A percentile compares a stretch with the other conserved stretches of the same genome.
phyloP scores from a whole-genome alignment of 2,113 vertebrate genomes.

The Sardina pilchardus region DNA sequence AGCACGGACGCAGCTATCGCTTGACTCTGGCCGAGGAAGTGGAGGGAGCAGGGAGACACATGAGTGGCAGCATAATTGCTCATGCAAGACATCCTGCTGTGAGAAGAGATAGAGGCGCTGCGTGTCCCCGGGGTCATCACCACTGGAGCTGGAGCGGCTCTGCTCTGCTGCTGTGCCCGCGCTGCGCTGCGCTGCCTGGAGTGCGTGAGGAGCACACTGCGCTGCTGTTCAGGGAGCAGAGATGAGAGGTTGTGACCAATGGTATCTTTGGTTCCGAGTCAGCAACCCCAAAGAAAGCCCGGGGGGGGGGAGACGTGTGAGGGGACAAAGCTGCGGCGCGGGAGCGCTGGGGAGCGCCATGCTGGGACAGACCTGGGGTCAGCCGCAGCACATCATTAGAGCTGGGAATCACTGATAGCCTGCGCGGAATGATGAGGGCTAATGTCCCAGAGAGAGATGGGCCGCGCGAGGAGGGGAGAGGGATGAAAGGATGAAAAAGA shows the following conservation, averaged over 20 bases:
- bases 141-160: neutral
- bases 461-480: constrained; percentile 20
- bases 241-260: neutral
- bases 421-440: constrained; percentile 62
- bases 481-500: constrained; percentile 21
- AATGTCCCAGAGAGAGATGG: constrained; percentile 52
- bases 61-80: constrained; percentile 1
- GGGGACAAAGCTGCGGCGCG: constrained; percentile 51
- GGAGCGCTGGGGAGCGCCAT: constrained; percentile 56
- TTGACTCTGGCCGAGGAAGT: constrained; percentile 34
- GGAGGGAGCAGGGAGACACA: constrained; percentile 24
- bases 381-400: constrained; percentile 66
- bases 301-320: constrained; percentile 48
- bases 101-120: neutral
- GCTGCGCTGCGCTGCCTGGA: neutral
- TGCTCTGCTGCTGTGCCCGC: neutral
- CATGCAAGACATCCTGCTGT: neutral
- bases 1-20: constrained; percentile 27
- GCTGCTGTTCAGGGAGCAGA: neutral
- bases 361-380: constrained; percentile 58
- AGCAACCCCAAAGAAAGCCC: constrained; percentile 49
- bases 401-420: constrained; percentile 64
- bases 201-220: neutral
- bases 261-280: constrained; percentile 54
- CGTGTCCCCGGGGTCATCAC: neutral